Percentiles rank a stretch among this genome's conserved stretches.
phyloP scores from a whole-genome alignment of 2,113 vertebrate genomes.

The Parotia lawesii region DNA sequence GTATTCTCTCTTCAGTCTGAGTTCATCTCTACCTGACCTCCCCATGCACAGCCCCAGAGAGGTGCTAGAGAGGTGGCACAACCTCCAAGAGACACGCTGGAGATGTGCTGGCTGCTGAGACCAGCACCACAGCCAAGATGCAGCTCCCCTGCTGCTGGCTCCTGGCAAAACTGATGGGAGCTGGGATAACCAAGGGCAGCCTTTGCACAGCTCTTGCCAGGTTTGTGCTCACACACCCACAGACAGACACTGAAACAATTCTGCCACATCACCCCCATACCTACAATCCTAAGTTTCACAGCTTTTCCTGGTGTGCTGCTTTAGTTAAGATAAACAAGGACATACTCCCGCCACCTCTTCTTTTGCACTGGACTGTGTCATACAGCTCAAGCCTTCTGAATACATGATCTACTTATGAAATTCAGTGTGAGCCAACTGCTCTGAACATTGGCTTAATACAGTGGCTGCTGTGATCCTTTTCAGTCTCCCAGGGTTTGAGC shows the following conservation, averaged over 20 bases:
- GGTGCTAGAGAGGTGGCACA: background rate
- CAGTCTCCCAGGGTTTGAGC: constrained; percentile 20
- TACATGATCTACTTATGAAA: constrained; percentile 19
- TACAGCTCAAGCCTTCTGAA: background rate
- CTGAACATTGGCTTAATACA: constrained; percentile 26
- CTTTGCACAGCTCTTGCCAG: rapidly evolving
- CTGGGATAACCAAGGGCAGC: background rate
- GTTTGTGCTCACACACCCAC: background rate
- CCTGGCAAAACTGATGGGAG: background rate
- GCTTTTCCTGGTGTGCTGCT: background rate
- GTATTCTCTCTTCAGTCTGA: background rate
- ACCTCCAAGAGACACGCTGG: rapidly evolving
- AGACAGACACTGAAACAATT: background rate
- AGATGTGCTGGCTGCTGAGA: background rate
- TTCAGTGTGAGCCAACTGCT: constrained; percentile 21
- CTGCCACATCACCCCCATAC: background rate
- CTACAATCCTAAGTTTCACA: background rate
- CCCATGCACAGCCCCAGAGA: background rate
- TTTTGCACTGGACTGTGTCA: background rate
- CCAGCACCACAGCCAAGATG: background rate
- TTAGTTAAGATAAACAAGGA: background rate
- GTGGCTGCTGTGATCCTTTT: constrained; percentile 31
- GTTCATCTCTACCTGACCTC: background rate
- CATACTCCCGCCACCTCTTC: background rate
- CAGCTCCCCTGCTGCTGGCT: background rate